A percentile compares a stretch with the other conserved stretches of the same genome.
Conservation (phyloP, 2,113 vertebrate species). For the Empidonax traillii region DNA sequence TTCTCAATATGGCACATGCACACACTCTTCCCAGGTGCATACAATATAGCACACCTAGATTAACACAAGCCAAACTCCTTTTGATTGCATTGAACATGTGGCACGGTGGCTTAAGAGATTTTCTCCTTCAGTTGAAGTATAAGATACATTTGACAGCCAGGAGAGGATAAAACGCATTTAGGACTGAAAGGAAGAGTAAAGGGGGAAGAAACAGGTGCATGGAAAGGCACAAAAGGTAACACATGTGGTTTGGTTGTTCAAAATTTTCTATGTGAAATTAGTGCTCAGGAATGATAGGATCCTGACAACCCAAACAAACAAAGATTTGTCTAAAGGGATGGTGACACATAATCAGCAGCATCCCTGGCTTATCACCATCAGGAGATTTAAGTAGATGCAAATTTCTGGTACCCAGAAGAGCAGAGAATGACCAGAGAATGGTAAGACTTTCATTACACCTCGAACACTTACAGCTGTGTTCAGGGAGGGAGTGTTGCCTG, state of each 20-base stretch:
- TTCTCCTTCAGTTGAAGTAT: conserved; percentile 22
- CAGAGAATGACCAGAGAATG: background rate
- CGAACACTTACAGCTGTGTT: background rate
- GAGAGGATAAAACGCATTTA: conserved; percentile 13
- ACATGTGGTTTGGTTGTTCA: background rate
- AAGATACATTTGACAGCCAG: conserved; percentile 35
- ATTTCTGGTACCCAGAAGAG: background rate
- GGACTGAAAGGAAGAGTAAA: background rate
- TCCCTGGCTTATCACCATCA: background rate
- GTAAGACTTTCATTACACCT: background rate
- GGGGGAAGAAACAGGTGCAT: background rate
- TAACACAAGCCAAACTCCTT: conserved; percentile 32
- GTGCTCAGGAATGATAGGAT: background rate
- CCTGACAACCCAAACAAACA: background rate
- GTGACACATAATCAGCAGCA: background rate
- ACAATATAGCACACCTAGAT: conserved; percentile 48
- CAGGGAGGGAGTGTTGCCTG: background rate
- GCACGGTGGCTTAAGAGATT: conserved; percentile 53
- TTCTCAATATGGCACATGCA: conserved; percentile 50
- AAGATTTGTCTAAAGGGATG: background rate
- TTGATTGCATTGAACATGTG: conserved; percentile 44
- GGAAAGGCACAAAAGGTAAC: background rate
- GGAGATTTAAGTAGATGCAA: background rate
- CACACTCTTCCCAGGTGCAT: background rate
- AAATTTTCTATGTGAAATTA: background rate